A percentile compares a stretch with the other conserved stretches of the same genome.
phyloP scores from a whole-genome alignment of 2,113 vertebrate species.

The Coreoperca whiteheadi region DNA sequence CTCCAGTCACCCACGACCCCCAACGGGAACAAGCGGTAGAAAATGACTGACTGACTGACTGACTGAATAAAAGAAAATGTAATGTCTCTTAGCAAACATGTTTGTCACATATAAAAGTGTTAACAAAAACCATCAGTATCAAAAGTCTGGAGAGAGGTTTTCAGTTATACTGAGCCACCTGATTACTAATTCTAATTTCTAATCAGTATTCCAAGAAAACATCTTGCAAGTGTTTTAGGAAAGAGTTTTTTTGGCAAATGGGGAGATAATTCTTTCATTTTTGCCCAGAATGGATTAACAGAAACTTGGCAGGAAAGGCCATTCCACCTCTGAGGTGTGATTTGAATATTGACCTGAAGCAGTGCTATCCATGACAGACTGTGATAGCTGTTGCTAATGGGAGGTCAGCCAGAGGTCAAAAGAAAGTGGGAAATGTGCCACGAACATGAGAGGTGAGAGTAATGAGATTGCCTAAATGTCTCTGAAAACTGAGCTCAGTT shows the following conservation, averaged over 20 bases:
- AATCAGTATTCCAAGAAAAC: constrained; percentile 39
- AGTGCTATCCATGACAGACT: constrained; percentile 40
- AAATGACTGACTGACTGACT: no score
- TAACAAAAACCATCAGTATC: not conserved
- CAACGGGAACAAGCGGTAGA: no score
- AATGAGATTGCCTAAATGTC: constrained; percentile 30
- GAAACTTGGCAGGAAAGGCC: constrained; percentile 39
- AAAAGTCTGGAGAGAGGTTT: not conserved
- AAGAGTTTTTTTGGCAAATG: constrained; percentile 34
- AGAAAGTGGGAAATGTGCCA: constrained; percentile 18
- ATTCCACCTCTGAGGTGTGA: constrained; percentile 41
- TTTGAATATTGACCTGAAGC: constrained; percentile 62
- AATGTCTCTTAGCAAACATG: not conserved
- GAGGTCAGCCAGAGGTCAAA: constrained; percentile 60
- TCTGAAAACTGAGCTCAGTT: constrained; percentile 10
- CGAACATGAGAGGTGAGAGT: constrained; percentile 21
- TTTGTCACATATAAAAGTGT: not conserved
- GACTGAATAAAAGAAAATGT: not conserved
- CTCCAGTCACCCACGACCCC: no score
- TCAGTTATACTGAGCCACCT: not conserved
- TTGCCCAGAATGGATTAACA: constrained; percentile 43
- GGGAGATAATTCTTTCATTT: constrained; percentile 35
- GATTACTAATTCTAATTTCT: constrained; percentile 30
- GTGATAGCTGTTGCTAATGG: constrained; percentile 46
- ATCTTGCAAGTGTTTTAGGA: constrained; percentile 37